Base-by-base conservation (phyloP, 2,888 invertebrate genomes). In the Axea sp. region DNA sequence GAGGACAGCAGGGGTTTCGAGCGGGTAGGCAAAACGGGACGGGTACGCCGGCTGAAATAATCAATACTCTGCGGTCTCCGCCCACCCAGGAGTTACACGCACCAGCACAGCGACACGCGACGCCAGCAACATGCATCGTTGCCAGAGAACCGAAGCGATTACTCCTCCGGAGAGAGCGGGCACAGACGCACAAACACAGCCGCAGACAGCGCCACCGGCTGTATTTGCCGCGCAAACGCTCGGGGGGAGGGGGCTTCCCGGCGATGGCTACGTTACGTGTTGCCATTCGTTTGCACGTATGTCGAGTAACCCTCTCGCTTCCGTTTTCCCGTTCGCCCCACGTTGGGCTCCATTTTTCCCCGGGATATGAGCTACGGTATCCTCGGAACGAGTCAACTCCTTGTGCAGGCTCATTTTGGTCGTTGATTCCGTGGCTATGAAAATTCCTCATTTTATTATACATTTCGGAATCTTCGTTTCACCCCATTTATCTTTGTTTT, bases 11-110 rank as follows among this genome's bases (percentile, higher is more conserved):
- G 64, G 73, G 57, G 64, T 72, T 59, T 72, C 65, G 41, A 65
- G 72, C 71, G 73, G 76, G 76, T 53, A 75, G 73, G 78, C 76
- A 79, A 79, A 75, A 78, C 77, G 68, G 59, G 73, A 74, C 76
- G 77, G 75, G 78, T 72, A 76, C 64, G 71, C 78, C 71, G 76
- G 82, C 80, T 85, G 84, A 86, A 86, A 86, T 86, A 86, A 86
- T 86, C 86, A 86, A 85, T 85, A 86, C 85, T 86, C 82, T 83
- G 85, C 82, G 85, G 86, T 86, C 85, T 85, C 85, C 84, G 83
- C 84, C 83, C 83, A n/a, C 72, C 81, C 84, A 82, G 79, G 79
- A 82, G 79, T 83, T 83, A 83, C 83, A 79, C 79, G 79, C 77
- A 80, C 82, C 79, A 82, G 82, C 80, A 81, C 82, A 67, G 57